Conservation (phyloP, 1,140 invertebrate species). For the Euwallacea fornicatus region DNA sequence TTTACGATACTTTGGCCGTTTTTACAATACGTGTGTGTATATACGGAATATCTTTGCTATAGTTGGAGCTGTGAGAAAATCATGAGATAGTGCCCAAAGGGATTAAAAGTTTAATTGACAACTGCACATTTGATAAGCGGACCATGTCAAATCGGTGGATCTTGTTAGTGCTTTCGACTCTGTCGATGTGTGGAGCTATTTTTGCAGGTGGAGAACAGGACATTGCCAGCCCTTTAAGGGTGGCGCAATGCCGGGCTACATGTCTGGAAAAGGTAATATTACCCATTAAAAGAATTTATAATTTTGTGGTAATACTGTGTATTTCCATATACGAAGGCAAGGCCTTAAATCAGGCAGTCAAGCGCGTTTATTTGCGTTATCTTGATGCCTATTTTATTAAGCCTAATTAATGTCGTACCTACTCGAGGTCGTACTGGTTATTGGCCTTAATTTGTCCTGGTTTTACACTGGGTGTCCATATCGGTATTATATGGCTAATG, state of each 20-base stretch:
- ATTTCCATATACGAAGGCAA: neutral
- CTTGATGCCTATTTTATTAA: conserved; percentile 2
- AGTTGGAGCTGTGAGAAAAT: neutral
- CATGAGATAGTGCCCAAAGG: too few species aligned
- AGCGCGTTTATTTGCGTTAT: neutral
- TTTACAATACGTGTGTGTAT: too few species aligned
- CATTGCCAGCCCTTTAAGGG: conserved; percentile 66
- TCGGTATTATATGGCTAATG: neutral
- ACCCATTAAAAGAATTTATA: neutral
- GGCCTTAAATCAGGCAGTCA: neutral
- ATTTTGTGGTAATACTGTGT: neutral
- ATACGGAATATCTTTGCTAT: neutral
- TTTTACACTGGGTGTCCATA: too few species aligned
- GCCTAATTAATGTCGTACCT: neutral
- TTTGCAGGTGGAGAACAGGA: conserved; percentile 58
- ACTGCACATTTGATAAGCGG: neutral
- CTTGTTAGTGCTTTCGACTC: conserved; percentile 39
- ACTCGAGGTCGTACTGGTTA: neutral
- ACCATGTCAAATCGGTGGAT: conserved; percentile 21
- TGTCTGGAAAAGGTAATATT: conserved; percentile 67
- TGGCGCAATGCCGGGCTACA: conserved; percentile 67
- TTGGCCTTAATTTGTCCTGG: neutral
- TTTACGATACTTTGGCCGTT: too few species aligned
- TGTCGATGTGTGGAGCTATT: conserved; percentile 46
- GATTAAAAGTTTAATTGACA: neutral